Evolutionary conservation across 2,888 invertebrate species (phyloP), one percentile per base, ranked within the genome.

Genomic region (Temnothorax ravouxi): DNA sequence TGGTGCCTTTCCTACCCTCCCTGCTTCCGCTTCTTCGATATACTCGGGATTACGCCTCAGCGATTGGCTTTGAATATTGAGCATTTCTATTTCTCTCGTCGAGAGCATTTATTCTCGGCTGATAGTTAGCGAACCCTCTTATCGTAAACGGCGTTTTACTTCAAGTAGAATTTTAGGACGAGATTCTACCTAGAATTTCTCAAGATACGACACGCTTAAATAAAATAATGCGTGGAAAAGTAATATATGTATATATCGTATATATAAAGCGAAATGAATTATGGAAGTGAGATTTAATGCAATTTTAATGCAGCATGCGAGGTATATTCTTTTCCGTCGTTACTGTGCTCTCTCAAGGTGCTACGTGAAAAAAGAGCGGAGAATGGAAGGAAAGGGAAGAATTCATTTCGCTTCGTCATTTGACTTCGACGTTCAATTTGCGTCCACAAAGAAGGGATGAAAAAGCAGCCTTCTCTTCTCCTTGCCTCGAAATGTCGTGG

Each of bases 371-470:
- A 80, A 9, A n/a, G 6, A 34, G 21, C 6, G 21, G 44, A 41
- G 44, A 11, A 34, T 0, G 15, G 47, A 15, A 34, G 75, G 21
- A 38, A 25, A 34, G 11, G 18, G 11, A 66, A 83, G 77, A 84
- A 81, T 80, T 86, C 44, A 82, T 86, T 85, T 71, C 41, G 29
- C 44, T 29, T 34, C n/a, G 41, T 72, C 79, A 66, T n/a, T 52
- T 71, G 79, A 82, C 25, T 75, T 84, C 71, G 66, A 87, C 59
- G 71, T 79, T 38, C 75, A 87, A 88, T 85, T 88, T 87, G 79
- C 62, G 52, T 71, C n/a, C 56, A 3, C 18, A 29, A 29, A 64
- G n/a, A 2, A 44, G 44, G 62, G 79, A 77, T 59, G 59, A 79
- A 67, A 72, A 67, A 69, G 41, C n/a, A 2, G 44, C 11, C n/a